Evolutionary conservation across 2,888 invertebrate genomes (phyloP), one percentile per base, ranked within the genome.

Genomic region (Dicranocentrus wangi): DNA sequence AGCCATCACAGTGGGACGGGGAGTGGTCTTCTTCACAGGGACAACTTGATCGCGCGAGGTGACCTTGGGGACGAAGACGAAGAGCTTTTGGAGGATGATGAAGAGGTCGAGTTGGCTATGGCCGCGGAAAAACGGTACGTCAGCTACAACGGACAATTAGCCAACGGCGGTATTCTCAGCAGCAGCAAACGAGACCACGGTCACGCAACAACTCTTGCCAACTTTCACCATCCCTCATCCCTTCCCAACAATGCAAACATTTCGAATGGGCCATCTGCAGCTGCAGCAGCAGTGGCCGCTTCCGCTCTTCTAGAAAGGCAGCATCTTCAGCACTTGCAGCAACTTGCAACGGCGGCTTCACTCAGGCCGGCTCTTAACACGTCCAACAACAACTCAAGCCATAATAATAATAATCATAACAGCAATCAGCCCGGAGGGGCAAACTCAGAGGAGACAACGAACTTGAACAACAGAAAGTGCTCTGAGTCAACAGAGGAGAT

Each of bases 401-500:
- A 47, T 65, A 53, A 66, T 42, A 66, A 76, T 43, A 72, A 47
- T 65, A 53, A 66, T 42, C 58, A 76, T 43, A 72, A 17, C 63
- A 63, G 8, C 21, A 75, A 60, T 25, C 78, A 53, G 8, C 47
- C 69, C 1, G 77, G 69, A n/a, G 47, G 55, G 5, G 55, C 21
- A 3, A 70, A 65, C 10, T 43, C 78, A n/a, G 78, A 70, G 7
- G 78, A 78, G 21, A 43, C 63, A 7, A 61, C 58, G 13, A 78
- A 78, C 32, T 65, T 78, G 43, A 78, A 82, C 43, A n/a, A n/a
- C 47, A 82, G 83, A 39, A 82, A 82, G 47, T 83, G 75, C 21
- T 83, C 83, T 53, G 82, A 83, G 39, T 79, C 81, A 1, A 79
- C 78, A 8, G 83, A 83, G 27, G 81, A 81, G 58, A 78, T 83